Evolutionary conservation across 2,888 invertebrate species (phyloP).

Genomic region (Fabriciana adippe): DNA sequence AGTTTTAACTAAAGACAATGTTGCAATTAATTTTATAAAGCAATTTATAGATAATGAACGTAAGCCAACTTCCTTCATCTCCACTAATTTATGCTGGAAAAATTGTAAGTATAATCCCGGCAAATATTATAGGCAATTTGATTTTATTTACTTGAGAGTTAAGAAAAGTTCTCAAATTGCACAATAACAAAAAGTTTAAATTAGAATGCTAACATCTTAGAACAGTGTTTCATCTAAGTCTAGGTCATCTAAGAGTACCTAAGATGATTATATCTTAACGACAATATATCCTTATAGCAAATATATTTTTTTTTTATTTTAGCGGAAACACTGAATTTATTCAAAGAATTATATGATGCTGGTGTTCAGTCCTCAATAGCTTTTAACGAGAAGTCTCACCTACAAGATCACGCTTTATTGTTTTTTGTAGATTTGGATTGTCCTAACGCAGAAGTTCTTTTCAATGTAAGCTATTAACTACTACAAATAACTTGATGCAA

Average conservation of each 20-base stretch:
- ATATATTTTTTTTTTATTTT: constrained; percentile 32
- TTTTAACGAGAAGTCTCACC: constrained; percentile 37
- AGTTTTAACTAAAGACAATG: constrained; percentile 23
- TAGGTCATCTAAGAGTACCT: too few species aligned
- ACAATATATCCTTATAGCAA: too few species aligned
- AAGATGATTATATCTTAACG: too few species aligned
- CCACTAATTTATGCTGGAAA: constrained; percentile 54
- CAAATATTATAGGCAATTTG: neutral
- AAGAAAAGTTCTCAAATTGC: too few species aligned
- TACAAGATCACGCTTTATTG: constrained; percentile 52
- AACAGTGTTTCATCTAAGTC: too few species aligned
- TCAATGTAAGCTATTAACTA: constrained; percentile 50
- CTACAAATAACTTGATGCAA: too few species aligned
- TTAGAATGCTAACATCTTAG: too few species aligned
- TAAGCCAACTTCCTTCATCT: constrained; percentile 55
- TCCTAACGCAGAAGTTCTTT: constrained; percentile 42
- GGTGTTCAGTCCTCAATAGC: constrained; percentile 49
- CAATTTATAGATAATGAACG: constrained; percentile 55
- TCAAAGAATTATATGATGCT: constrained; percentile 47
- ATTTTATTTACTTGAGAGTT: too few species aligned
- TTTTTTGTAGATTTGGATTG: constrained; percentile 62
- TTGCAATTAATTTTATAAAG: constrained; percentile 49
- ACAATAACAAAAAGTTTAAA: too few species aligned
- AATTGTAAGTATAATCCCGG: constrained; percentile 49
- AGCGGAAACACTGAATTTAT: constrained; percentile 48